Conservation (phyloP, 2,113 vertebrate genomes). For the Aphelocoma coerulescens region DNA sequence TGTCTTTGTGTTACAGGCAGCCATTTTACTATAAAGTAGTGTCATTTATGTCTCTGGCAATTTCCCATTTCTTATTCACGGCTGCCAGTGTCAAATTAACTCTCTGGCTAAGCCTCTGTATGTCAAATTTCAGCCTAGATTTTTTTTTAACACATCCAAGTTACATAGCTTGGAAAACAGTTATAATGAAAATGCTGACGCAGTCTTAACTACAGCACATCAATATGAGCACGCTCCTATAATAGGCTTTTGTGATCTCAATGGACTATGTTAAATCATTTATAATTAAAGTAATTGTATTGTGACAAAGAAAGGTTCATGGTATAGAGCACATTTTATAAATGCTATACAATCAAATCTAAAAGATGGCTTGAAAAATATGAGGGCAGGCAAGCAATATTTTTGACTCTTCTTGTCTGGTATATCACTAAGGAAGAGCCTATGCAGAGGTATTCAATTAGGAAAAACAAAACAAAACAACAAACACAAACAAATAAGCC, state of each 20-base stretch:
- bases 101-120: not conserved
- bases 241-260: constrained; percentile 53
- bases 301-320: constrained; percentile 51
- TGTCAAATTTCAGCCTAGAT: not conserved
- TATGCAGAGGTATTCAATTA: not conserved
- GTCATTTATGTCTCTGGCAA: not conserved
- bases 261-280: constrained; percentile 47
- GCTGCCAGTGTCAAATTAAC: constrained; percentile 1
- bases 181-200: constrained; percentile 45
- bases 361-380: constrained; percentile 27
- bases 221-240: not conserved
- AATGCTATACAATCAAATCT: constrained; percentile 1
- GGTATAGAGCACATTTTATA: constrained; percentile 25
- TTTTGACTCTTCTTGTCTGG: constrained; percentile 5
- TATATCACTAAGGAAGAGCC: not conserved
- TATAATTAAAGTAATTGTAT: constrained; percentile 48
- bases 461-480: not conserved
- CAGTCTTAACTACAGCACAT: constrained; percentile 43
- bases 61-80: not conserved
- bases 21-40: not conserved
- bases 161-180: constrained; percentile 34
- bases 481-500: not conserved
- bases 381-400: not conserved
- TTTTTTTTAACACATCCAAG: not conserved
- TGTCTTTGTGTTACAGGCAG: not conserved